Conservation (phyloP, 2,888 invertebrate genomes). For the Aquatica leii region DNA sequence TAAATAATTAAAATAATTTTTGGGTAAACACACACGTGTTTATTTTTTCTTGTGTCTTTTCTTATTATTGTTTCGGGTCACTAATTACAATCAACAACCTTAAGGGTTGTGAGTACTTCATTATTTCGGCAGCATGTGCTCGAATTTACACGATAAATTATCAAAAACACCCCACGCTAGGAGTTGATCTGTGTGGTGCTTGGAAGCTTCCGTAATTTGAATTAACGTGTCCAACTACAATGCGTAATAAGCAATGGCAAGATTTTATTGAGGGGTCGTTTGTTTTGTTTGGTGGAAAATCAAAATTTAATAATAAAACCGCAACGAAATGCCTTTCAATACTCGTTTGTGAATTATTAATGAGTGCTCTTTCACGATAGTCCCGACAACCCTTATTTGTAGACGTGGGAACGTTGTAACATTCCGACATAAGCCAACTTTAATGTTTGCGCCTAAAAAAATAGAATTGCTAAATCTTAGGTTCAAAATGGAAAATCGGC, state of each 20-base stretch:
- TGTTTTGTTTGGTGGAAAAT: not conserved
- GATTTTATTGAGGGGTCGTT: slow-evolving; percentile 7
- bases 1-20: slow-evolving; percentile 9
- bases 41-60: slow-evolving; percentile 1
- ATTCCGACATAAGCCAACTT: too few relatives aligned
- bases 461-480: too few relatives aligned
- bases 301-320: not conserved
- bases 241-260: not conserved
- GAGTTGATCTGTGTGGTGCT: not conserved
- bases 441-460: too few relatives aligned
- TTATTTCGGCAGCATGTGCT: slow-evolving; percentile 7
- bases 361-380: too few relatives aligned
- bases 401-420: too few relatives aligned
- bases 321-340: not conserved
- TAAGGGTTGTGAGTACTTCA: not conserved
- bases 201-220: too few relatives aligned
- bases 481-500: too few relatives aligned
- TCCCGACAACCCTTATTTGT: too few relatives aligned
- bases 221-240: not conserved
- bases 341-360: too few relatives aligned
- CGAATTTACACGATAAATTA: slow-evolving; percentile 9
- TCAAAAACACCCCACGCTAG: not conserved
- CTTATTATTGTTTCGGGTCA: not conserved
- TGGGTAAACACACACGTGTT: not conserved
- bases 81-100: not conserved